Conservation (phyloP, 2,888 invertebrate species). For the Peribatodes rhomboidaria region DNA sequence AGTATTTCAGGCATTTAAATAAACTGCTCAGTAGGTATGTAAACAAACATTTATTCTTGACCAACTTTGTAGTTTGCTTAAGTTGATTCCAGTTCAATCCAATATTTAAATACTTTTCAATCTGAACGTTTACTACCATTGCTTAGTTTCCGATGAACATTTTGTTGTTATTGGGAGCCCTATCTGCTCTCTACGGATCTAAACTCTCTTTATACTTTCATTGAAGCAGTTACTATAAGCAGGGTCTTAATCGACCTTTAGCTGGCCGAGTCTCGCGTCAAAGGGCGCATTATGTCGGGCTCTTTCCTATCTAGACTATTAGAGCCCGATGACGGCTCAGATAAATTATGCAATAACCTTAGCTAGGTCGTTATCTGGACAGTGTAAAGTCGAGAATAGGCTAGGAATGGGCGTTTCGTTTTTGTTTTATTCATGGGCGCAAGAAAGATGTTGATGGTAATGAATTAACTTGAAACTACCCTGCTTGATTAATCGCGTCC, state of each 20-base stretch:
- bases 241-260: constrained; percentile 33
- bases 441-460: constrained; percentile 24
- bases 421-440: constrained; percentile 25
- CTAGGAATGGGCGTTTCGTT: constrained; percentile 15
- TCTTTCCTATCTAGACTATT: constrained; percentile 30
- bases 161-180: not conserved
- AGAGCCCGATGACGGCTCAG: constrained; percentile 27
- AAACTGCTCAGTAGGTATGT: not conserved
- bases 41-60: not conserved
- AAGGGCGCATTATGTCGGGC: constrained; percentile 30
- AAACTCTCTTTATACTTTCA: constrained; percentile 18
- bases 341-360: constrained; percentile 34
- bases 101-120: constrained; percentile 9
- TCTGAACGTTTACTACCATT: constrained; percentile 5
- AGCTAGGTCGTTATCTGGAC: constrained; percentile 10
- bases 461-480: constrained; percentile 20
- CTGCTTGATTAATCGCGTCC: constrained; percentile 14
- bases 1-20: not conserved
- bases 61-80: not conserved
- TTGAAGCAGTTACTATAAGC: constrained; percentile 27
- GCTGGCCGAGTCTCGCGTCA: constrained; percentile 23
- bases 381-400: constrained; percentile 24
- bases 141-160: not conserved
- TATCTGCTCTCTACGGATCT: constrained; percentile 9
- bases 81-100: not conserved